Evolutionary conservation across 1,140 invertebrate species (phyloP).

Genomic region (Diorhabda sublineata): DNA sequence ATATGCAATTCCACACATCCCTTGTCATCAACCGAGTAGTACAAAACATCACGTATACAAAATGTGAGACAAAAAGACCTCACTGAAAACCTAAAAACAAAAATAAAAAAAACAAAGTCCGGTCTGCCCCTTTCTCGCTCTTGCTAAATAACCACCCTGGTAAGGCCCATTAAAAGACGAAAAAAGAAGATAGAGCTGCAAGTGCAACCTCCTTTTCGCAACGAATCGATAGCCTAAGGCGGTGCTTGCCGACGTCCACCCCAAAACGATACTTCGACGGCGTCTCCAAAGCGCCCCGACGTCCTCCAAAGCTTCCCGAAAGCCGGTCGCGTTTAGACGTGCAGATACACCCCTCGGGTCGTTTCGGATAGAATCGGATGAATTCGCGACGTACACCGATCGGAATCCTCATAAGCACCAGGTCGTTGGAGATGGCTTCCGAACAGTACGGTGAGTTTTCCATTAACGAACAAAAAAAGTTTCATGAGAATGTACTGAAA

Average conservation of each 20-base stretch:
- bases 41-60: conserved; percentile 12
- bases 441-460: conserved; percentile 8
- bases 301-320: conserved; percentile 39
- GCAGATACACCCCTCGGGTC: conserved; percentile 18
- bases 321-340: conserved; percentile 41
- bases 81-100: conserved; percentile 5
- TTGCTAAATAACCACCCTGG: neutral
- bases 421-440: conserved; percentile 14
- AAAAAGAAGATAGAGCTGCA: conserved; percentile 3
- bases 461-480: too few species aligned
- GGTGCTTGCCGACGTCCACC: conserved; percentile 37
- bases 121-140: neutral
- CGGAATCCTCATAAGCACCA: conserved; percentile 9
- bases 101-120: conserved; percentile 5
- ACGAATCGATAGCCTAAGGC: conserved; percentile 27
- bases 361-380: conserved; percentile 25
- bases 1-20: conserved; percentile 7
- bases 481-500: too few species aligned
- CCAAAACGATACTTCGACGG: conserved; percentile 33
- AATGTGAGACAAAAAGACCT: conserved; percentile 8
- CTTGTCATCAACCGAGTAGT: conserved; percentile 7
- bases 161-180: conserved; percentile 1
- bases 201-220: conserved; percentile 25
- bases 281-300: conserved; percentile 38
- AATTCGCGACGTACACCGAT: conserved; percentile 10